A percentile compares a stretch with the other conserved stretches of the same genome.
phyloP scores from a whole-genome alignment of 1,140 invertebrate genomes.

The Dendroctonus valens region DNA sequence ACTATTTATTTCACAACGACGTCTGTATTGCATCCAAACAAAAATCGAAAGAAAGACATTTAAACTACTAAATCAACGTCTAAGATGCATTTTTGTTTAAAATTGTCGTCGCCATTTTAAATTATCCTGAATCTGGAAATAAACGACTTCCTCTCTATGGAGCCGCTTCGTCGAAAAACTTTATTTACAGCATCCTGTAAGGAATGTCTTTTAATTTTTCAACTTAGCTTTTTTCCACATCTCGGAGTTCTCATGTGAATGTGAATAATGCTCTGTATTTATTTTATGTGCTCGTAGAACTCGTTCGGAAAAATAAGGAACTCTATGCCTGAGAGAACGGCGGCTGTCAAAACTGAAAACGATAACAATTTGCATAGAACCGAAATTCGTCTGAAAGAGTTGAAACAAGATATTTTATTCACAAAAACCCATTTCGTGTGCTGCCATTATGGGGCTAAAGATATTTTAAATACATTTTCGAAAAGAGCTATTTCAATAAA shows the following conservation, averaged over 20 bases:
- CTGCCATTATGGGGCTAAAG: too few species aligned
- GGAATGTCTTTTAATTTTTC: conserved; percentile 40
- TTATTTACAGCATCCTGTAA: conserved; percentile 44
- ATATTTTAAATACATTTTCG: too few species aligned
- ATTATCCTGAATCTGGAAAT: conserved; percentile 39
- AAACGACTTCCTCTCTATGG: conserved; percentile 44
- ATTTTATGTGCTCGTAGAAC: conserved; percentile 21
- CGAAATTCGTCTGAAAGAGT: conserved; percentile 1
- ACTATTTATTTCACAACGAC: too few species aligned
- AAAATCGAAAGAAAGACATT: too few species aligned
- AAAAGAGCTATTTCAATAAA: too few species aligned
- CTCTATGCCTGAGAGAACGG: conserved; percentile 11
- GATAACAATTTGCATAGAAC: conserved; percentile 9
- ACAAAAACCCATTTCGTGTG: too few species aligned
- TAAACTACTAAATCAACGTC: too few species aligned
- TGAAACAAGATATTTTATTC: too few species aligned
- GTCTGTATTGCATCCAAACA: too few species aligned
- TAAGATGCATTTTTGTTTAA: conserved; percentile 24
- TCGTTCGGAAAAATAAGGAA: conserved; percentile 12
- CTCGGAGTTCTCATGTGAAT: conserved; percentile 26
- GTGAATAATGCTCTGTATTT: conserved; percentile 29
- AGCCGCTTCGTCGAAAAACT: conserved; percentile 42
- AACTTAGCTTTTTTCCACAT: conserved; percentile 24
- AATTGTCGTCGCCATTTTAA: conserved; percentile 31
- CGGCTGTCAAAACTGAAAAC: conserved; percentile 11